Evolutionary conservation across 2,113 vertebrate species (phyloP), one percentile per base, ranked within the genome.

Genomic region (Tragelaphus strepsiceros): DNA sequence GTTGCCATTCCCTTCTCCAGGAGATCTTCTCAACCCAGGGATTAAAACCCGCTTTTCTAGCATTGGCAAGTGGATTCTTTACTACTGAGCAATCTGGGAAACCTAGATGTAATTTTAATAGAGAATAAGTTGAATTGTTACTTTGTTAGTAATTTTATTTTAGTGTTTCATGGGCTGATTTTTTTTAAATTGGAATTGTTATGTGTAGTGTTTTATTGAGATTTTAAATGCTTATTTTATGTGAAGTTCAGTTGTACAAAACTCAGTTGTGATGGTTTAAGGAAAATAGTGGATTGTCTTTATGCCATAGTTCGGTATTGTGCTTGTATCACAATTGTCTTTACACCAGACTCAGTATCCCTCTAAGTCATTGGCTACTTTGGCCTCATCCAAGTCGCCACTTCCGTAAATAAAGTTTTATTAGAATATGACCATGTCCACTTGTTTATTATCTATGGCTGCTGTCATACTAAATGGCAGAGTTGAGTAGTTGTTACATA

Each of bases 71-170:
- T 77, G 71, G 39, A 77, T 77, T 71, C 67, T 71, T 71, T 71
- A 71, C 9, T 71, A 71, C 10, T 71, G 67, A 71, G n/a, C 4
- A 71, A 39, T 10, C 10, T 71, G n/a, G 67, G n/a, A 71, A 39
- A 39, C 67, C 67, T 10, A 71, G 56, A 24, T 95, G 61, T 58
- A 71, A 43, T 96, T 91, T 95, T 81, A 95, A 59, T 58, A 95
- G 53, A 81, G 93, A 62, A 26, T 88, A 88, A 93, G 77, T 58
- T 62, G 49, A 71, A 39, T 26, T 93, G 46, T 62, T 94, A 71
- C 81, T 94, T 91, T 93, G 53, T 74, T 94, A 64, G 21, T 96
- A 77, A 93, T 64, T 93, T 91, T 93, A 64, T 91, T 26, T 28
- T 64, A 64, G 58, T 93, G 43, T 80, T 61, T 82, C 64, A 49